Percentiles rank a stretch among this genome's conserved stretches.
Evolutionary conservation across 2,888 invertebrate genomes (phyloP).

Genomic region (Macroteleia sp.): DNA sequence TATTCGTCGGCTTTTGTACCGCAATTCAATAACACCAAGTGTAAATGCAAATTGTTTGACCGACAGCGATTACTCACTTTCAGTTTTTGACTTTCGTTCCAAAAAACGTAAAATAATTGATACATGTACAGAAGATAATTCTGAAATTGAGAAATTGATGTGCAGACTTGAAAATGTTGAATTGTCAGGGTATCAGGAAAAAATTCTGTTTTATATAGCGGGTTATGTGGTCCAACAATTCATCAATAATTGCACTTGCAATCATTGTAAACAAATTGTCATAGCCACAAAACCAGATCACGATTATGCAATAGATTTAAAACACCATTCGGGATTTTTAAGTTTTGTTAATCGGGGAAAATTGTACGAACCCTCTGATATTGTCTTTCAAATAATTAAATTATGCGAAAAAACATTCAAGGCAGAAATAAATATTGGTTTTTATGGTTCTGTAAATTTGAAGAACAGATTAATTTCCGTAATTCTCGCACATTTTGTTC

Average conservation of each 20-base stretch:
- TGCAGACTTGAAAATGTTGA: neutral
- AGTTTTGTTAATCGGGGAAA: slow-evolving; percentile 21
- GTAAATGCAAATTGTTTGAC: slow-evolving; percentile 3
- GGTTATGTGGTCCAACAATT: slow-evolving; percentile 4
- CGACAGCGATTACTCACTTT: neutral
- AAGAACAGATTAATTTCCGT: no score
- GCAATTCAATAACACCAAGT: neutral
- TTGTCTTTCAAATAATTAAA: no score
- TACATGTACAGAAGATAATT: neutral
- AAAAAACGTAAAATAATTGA: neutral
- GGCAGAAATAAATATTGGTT: no score
- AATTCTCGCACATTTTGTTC: no score
- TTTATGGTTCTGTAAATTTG: no score
- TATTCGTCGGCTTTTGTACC: neutral
- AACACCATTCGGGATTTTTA: slow-evolving; percentile 8
- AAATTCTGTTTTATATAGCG: slow-evolving; percentile 16
- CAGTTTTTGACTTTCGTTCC: neutral
- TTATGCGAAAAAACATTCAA: no score
- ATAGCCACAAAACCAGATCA: neutral
- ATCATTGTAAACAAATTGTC: neutral
- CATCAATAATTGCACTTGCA: neutral
- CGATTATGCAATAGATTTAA: neutral
- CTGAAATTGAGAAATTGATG: slow-evolving; percentile 9
- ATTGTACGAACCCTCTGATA: no score
- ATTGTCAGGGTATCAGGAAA: neutral